Evolutionary conservation across 2,797 vertebrate species (phyloP), one percentile per base, ranked within the genome.

Genomic region (Eupleurogrammus muticus): DNA sequence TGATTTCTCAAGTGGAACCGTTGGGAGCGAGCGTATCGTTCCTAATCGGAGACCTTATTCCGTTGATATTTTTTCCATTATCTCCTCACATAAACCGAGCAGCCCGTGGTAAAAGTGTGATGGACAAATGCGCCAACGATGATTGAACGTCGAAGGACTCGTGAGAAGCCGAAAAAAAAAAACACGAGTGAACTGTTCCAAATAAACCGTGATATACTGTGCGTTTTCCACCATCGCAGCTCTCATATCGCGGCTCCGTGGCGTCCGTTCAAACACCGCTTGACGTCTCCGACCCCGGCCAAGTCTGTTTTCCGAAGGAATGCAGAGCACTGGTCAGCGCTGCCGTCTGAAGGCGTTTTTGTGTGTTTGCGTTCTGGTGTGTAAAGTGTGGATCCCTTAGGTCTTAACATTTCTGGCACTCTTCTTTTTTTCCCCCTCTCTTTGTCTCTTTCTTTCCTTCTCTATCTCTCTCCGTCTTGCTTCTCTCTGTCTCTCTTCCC

Each of bases 31-130:
- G 70, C 32, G 57, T 16, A 34, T 67, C 51, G 56, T 24, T 47
- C 32, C 52, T 47, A 75, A 79, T 70, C 8, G 47, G 78, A 80
- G 73, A 66, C 68, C 82, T 81, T 67, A 73, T 85, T 88, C 82
- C 79, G 74, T 57, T 70, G 58, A 63, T 35, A 67, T 70, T 68
- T 84, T 86, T 89, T 86, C 82, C 83, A 85, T 81, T 82, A 79
- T 71, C 80, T 66, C 77, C 67, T 54, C 53, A 51, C 49, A 46
- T 66, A 73, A 81, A 87, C 67, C 51, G 46, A 78, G 56, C 66
- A 79, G 72, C 59, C 61, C 21, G 59, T n/a, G n/a, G n/a, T 21
- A 17, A 44, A 44, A 71, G 66, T 58, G 35, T 50, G 75, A 87
- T 71, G 12, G 36, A 74, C 59, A 28, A 47, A 2, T 32, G 8